These are phyloP conservation scores for Schlechtendalia chinensis DNA, from an alignment of 1,140 invertebrate genomes.

Conservation along the genomic window DNA sequence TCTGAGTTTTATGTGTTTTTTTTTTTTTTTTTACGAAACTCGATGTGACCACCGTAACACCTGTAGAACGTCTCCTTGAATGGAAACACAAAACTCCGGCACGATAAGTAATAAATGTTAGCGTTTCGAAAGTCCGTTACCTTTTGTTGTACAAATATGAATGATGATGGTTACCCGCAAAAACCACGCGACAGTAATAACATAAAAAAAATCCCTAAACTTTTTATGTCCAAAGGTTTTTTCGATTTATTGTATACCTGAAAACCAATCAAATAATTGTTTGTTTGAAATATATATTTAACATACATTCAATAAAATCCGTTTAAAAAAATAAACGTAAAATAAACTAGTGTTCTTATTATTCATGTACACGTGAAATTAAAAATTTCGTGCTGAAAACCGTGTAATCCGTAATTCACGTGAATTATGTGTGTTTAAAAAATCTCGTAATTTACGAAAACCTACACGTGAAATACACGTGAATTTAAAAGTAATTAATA, in stretches of 20 bases:
- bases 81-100: background rate
- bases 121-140: background rate
- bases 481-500: no score
- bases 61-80: conserved; percentile 1
- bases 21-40: conserved; percentile 2
- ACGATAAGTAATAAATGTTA: conserved; percentile 16
- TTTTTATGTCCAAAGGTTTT: background rate
- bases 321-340: background rate
- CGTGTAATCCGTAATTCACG: no score
- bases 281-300: background rate
- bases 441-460: no score
- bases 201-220: background rate
- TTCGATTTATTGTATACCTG: background rate
- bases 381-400: no score
- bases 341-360: no score
- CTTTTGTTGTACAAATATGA: conserved; percentile 25
- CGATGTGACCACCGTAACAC: conserved; percentile 4
- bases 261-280: background rate
- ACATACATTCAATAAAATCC: background rate
- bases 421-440: no score
- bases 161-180: background rate
- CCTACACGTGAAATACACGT: no score
- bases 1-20: background rate
- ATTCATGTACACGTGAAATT: no score
- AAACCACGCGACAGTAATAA: background rate